Evolutionary conservation across 1,140 invertebrate genomes (phyloP).

Genomic region (Danaus plexippus): DNA sequence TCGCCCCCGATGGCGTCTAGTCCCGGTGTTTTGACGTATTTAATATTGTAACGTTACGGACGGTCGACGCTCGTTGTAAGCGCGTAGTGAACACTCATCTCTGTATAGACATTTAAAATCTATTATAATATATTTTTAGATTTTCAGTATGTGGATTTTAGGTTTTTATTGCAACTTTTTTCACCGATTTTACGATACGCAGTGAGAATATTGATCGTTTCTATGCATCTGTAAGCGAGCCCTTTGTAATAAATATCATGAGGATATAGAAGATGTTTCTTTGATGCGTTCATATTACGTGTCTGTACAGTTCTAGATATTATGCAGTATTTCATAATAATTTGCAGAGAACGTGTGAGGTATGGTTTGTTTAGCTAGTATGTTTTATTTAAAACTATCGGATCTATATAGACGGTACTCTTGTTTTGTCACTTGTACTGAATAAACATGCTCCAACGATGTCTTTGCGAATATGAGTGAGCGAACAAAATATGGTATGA

Average conservation of each 20-base stretch:
- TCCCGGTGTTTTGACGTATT: conserved; percentile 40
- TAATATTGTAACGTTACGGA: conserved; percentile 50
- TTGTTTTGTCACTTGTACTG: conserved; percentile 56
- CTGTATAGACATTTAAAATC: conserved; percentile 70
- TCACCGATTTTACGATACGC: conserved; percentile 63
- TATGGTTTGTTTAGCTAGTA: conserved; percentile 54
- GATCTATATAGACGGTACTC: conserved; percentile 60
- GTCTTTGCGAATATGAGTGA: conserved; percentile 51
- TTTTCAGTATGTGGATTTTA: conserved; percentile 68
- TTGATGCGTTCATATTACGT: conserved; percentile 46
- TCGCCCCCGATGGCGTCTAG: conserved; percentile 20
- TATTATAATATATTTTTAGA: conserved; percentile 71
- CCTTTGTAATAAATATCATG: conserved; percentile 55
- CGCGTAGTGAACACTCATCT: conserved; percentile 66
- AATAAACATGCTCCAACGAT: conserved; percentile 51
- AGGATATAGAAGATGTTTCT: conserved; percentile 46
- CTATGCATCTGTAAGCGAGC: conserved; percentile 55
- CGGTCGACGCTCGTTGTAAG: conserved; percentile 45
- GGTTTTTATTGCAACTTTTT: conserved; percentile 66
- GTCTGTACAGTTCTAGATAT: conserved; percentile 64
- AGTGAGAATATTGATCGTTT: conserved; percentile 63
- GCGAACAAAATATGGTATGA: conserved; percentile 65
- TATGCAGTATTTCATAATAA: conserved; percentile 58
- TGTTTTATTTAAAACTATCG: conserved; percentile 67
- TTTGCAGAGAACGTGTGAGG: conserved; percentile 53